These are phyloP conservation scores for Strongylocentrotus purpuratus DNA, from an alignment of 35 echinoderm and acorn worm genomes.

Conservation along the genomic window DNA sequence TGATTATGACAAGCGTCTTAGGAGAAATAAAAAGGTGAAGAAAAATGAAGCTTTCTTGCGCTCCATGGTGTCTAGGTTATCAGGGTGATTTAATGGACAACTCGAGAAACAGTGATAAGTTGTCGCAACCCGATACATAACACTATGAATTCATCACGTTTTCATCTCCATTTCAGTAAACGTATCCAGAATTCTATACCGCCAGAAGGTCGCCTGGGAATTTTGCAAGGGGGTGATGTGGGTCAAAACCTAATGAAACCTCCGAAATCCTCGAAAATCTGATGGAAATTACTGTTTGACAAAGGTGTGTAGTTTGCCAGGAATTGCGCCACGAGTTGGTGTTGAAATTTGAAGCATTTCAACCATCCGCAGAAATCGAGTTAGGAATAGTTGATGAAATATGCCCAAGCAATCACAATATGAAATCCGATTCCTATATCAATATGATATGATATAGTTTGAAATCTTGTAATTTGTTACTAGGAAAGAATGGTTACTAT, in stretches of 20 bases:
- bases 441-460: background rate
- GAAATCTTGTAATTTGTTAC: background rate
- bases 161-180: background rate
- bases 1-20: background rate
- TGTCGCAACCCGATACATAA: background rate
- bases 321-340: background rate
- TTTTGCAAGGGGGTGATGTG: background rate
- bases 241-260: constrained; percentile 24
- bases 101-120: constrained; percentile 2
- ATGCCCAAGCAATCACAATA: background rate
- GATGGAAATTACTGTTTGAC: background rate
- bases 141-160: background rate
- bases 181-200: background rate
- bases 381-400: background rate
- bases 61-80: background rate
- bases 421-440: background rate
- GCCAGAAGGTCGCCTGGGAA: background rate
- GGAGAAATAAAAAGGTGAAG: background rate
- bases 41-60: background rate
- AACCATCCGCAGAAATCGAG: background rate
- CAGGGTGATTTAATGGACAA: background rate
- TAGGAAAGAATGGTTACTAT: too few relatives aligned
- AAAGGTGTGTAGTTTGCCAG: background rate
- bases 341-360: background rate
- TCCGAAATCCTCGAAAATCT: background rate